Conservation (phyloP, 2,113 vertebrate genomes). For the Sciurus niger region DNA sequence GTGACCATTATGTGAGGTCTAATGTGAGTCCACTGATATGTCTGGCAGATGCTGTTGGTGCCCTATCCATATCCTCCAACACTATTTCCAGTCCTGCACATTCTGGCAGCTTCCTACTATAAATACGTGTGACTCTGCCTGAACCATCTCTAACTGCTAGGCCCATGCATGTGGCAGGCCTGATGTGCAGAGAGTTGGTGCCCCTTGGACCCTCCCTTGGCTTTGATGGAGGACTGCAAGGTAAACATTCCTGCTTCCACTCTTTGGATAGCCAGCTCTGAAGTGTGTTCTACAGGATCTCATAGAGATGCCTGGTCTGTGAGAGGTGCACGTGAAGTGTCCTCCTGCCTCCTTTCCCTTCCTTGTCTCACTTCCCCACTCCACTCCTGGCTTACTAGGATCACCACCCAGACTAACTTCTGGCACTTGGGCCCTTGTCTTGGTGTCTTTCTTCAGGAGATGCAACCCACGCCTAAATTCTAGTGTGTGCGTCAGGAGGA, state of each 20-base stretch:
- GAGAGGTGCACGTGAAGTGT: too few relatives aligned
- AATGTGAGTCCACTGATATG: not conserved
- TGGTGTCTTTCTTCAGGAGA: not conserved
- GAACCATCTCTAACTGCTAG: not conserved
- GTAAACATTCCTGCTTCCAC: not conserved
- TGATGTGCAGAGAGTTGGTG: too few relatives aligned
- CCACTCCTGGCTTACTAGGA: not conserved
- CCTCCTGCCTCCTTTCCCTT: not conserved
- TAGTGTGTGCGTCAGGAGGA: not conserved
- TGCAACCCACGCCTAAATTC: not conserved
- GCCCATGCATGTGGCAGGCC: rapidly evolving
- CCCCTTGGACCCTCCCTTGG: not conserved
- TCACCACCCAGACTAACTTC: not conserved
- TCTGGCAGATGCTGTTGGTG: not conserved
- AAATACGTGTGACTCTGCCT: not conserved
- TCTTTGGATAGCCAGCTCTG: rapidly evolving
- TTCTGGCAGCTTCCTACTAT: rapidly evolving
- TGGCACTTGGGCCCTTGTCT: not conserved
- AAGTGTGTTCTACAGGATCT: not conserved
- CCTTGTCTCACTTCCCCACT: not conserved
- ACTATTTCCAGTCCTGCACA: rapidly evolving
- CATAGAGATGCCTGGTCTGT: not conserved
- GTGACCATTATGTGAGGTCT: not conserved
- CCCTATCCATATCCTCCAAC: rapidly evolving
- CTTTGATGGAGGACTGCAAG: too few relatives aligned